Conservation (phyloP, 2,797 vertebrate genomes). For the Rhynchonycteris naso region DNA sequence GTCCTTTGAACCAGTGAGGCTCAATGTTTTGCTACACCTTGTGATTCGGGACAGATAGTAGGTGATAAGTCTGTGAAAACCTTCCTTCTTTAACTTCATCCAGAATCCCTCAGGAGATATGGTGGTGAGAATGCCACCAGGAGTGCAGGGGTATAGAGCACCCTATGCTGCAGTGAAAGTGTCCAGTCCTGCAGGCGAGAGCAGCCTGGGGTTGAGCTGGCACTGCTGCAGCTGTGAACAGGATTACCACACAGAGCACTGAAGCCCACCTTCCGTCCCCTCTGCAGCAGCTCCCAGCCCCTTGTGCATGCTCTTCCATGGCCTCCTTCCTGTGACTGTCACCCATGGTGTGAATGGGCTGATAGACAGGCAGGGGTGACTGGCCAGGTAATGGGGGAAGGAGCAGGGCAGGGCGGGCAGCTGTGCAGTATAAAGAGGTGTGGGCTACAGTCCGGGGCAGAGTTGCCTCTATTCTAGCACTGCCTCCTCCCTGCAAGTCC, state of each 20-base stretch:
- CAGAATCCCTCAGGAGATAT: neutral
- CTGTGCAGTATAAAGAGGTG: neutral
- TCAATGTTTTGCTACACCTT: neutral
- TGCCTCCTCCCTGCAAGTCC: neutral
- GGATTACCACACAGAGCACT: accelerated
- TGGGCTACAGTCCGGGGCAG: neutral
- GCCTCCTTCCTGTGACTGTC: neutral
- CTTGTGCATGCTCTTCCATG: accelerated
- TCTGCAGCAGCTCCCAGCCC: neutral
- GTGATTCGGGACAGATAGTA: neutral
- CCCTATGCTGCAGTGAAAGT: accelerated
- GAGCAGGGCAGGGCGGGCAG: neutral
- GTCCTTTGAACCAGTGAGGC: neutral
- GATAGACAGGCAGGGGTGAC: neutral
- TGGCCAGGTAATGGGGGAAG: neutral
- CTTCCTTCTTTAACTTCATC: neutral
- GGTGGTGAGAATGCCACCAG: neutral
- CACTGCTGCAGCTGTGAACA: accelerated
- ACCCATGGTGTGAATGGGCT: no score
- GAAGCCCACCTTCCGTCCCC: neutral
- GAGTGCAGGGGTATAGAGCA: no score
- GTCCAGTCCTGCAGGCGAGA: neutral
- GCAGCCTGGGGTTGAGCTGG: neutral
- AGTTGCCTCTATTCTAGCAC: neutral
- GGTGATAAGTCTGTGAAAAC: neutral